Evolutionary conservation across 2,888 invertebrate genomes (phyloP).

Genomic region (Steromphala cineraria): DNA sequence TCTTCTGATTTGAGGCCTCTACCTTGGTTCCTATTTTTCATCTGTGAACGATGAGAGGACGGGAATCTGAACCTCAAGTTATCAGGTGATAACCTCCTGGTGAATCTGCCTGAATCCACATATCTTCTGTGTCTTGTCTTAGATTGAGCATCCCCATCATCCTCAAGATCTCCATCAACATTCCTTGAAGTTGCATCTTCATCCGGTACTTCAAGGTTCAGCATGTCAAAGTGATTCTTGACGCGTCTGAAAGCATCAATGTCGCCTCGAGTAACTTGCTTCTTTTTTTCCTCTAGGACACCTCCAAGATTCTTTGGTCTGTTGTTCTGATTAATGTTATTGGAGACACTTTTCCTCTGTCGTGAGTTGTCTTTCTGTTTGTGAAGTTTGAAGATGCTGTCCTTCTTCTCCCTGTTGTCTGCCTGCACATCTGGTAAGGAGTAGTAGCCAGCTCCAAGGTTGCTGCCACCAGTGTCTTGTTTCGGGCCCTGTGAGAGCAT

Average conservation of each 20-base stretch:
- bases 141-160: not conserved
- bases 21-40: not conserved
- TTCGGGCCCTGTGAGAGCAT: too few species aligned
- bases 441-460: not conserved
- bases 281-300: too few species aligned
- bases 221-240: not conserved
- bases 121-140: not conserved
- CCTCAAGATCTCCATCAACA: not conserved
- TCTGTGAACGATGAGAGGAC: not conserved
- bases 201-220: not conserved
- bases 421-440: not conserved
- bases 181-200: not conserved
- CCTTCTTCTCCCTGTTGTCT: not conserved
- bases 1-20: not conserved
- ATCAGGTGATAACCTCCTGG: too few species aligned
- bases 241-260: not conserved
- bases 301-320: not conserved
- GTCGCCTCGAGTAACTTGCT: not conserved
- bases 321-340: not conserved
- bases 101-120: not conserved
- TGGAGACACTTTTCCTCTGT: slow-evolving; percentile 7
- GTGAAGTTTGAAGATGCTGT: not conserved
- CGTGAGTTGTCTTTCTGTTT: slow-evolving; percentile 3
- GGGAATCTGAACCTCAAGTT: not conserved
- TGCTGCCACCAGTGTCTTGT: too few species aligned